Evolutionary conservation across 2,888 invertebrate genomes (phyloP), one percentile per base, ranked within the genome.

Genomic region (Ennomos quercinarius): DNA sequence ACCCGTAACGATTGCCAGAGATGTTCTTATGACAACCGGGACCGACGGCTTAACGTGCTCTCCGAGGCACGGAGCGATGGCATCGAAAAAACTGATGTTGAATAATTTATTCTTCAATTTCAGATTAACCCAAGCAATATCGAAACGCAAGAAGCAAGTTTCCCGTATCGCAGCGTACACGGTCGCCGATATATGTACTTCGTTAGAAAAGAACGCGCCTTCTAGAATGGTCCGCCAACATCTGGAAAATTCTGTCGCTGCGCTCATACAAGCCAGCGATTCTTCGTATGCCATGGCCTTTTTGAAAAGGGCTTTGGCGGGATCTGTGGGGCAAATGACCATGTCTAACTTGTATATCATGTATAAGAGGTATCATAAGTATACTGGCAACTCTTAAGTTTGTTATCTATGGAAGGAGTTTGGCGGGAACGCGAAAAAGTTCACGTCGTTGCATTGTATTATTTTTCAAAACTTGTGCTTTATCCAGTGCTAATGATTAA

Each of bases 281-380:
- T 83, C 83, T 0, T 75, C 72, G 0, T 85, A 91, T 61, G 81
- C 91, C 1, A 82, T 89, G 78, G 83, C 91, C 0, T 93, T 93
- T 73, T 60, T 93, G 2, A 81, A 86, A 45, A 67, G 93, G 2
- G 85, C 87, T 0, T 54, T 93, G 1, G 90, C 89, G 0, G 88
- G 88, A 0, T 64, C 78, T 0, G 70, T 87, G 0, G 91, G 92
- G 0, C 89, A 92, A 47, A 84, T 82, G 70, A 89, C 92, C 0
- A 77, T 92, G 76, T 83, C 83, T 0, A 88, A 90, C 45, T 72
- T 92, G 71, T 89, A 91, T 57, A 80, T 83, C 10, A 83, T 84
- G 80, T 93, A 92, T 68, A 93, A 91, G 52, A 81, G 89, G 50
- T 93, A 92, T 57, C 89, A 93, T 80, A 93, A 93, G 63, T 93